These are phyloP conservation scores for Drosophila arawakana DNA, from an alignment of 1,140 invertebrate species.

Conservation along the genomic window DNA sequence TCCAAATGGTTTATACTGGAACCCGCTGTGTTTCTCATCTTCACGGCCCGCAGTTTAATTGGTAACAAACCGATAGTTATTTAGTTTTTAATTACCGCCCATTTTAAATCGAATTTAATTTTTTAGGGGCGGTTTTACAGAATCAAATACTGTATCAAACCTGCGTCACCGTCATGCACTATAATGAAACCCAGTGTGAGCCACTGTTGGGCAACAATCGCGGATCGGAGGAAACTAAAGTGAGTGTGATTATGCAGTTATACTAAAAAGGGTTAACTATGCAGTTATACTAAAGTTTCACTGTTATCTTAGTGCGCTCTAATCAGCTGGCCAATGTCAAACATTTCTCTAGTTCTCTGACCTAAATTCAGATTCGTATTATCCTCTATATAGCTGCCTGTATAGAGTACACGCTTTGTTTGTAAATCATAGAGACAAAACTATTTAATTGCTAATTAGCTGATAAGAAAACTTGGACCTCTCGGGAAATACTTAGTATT, in stretches of 20 bases:
- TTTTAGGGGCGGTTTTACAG: constrained; percentile 78
- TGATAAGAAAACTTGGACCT: constrained; percentile 45
- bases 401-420: no score
- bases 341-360: no score
- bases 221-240: constrained; percentile 70
- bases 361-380: no score
- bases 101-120: neutral
- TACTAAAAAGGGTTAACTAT: neutral
- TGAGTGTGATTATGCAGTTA: constrained; percentile 46
- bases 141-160: constrained; percentile 81
- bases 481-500: neutral
- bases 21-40: constrained; percentile 78
- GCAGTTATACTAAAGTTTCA: neutral
- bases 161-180: constrained; percentile 70
- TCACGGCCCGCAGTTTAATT: constrained; percentile 74
- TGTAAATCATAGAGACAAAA: neutral
- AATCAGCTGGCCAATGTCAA: no score
- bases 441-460: constrained; percentile 10
- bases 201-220: constrained; percentile 72
- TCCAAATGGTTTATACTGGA: constrained; percentile 75
- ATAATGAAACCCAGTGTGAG: constrained; percentile 70
- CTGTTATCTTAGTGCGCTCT: neutral
- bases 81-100: neutral
- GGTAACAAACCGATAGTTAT: constrained; percentile 39
- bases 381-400: neutral